Evolutionary conservation across 2,113 vertebrate genomes (phyloP).

Genomic region (Cavia aperea): DNA sequence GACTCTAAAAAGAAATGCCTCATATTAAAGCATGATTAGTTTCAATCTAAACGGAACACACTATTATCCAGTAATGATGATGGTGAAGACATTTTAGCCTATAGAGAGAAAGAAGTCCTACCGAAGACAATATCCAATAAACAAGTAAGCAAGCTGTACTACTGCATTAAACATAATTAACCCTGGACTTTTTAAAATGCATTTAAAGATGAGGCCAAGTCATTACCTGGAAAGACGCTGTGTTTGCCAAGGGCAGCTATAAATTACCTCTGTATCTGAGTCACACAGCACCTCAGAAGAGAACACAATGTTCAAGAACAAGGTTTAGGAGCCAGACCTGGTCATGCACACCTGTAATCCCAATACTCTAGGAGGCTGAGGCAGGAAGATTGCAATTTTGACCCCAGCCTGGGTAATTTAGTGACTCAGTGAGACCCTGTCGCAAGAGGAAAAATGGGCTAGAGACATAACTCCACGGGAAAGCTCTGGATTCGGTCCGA

Average conservation of each 20-base stretch:
- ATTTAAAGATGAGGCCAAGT: not conserved
- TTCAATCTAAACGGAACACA: slow-evolving; percentile 52
- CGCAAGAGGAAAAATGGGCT: not conserved
- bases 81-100: slow-evolving; percentile 45
- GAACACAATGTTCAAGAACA: not conserved
- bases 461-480: not conserved
- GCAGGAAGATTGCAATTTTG: not conserved
- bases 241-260: not conserved
- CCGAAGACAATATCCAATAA: slow-evolving; percentile 46
- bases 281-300: not conserved
- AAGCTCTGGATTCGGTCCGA: not conserved
- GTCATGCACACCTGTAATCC: not conserved
- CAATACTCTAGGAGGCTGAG: not conserved
- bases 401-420: not conserved
- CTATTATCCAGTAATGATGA: slow-evolving; percentile 48
- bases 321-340: not conserved
- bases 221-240: slow-evolving; percentile 12
- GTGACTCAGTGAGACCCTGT: not conserved
- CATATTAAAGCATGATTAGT: slow-evolving; percentile 50
- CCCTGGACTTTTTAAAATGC: not conserved
- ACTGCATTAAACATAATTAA: slow-evolving; percentile 49
- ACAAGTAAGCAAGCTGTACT: slow-evolving; percentile 29
- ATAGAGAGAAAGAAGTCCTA: slow-evolving; percentile 14
- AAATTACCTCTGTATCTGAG: not conserved
- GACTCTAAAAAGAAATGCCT: slow-evolving; percentile 52